Base-by-base conservation (phyloP, 2,797 vertebrate genomes). In the Calcarius lapponicus region DNA sequence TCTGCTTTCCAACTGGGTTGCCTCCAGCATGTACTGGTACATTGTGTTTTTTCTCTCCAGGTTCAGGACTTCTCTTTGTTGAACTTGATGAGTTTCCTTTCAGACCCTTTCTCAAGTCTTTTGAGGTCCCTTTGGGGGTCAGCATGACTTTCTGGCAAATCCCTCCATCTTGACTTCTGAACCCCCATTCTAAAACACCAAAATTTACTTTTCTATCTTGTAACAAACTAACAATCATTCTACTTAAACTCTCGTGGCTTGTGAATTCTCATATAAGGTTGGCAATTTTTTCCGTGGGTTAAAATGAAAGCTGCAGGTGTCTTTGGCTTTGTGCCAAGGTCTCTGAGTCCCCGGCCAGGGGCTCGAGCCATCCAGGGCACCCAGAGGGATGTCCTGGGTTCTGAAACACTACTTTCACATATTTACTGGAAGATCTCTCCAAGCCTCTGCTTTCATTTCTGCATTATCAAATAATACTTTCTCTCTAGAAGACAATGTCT, bases 141-240 rank as follows among this genome's bases (percentile, higher is more conserved):
- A 71, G 32, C 18, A 50, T 0, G 0, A 57, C 22, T 24, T 25
- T n/a, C 19, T 65, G 50, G 24, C 6, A 31, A 53, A 53, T 53
- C 29, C 10, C 7, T 19, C 51, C 17, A 31, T 53, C 11, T 31
- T 31, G 11, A 7, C 29, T 19, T 53, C 51, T 53, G 29, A 53
- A 53, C 11, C 29, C 29, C 29, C 29, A 53, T 53, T 31, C 29
- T 31, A 31, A 53, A 53, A 53, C 5, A 17, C 17, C 17, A 53
- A 53, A 53, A 19, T 18, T 19, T 19, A 31, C 29, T 19, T 53
- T 53, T 53, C 51, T 53, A 31, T 31, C 51, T 19, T 53, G 17
- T 53, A 31, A 31, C 11, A 53, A 53, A 12, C 43, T 11, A 45
- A 20, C 28, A 29, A 11, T 53, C 51, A 31, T 31, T 53, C 17